Base-by-base conservation (phyloP, 2,888 invertebrate species). In the Erpobdella octoculata region DNA sequence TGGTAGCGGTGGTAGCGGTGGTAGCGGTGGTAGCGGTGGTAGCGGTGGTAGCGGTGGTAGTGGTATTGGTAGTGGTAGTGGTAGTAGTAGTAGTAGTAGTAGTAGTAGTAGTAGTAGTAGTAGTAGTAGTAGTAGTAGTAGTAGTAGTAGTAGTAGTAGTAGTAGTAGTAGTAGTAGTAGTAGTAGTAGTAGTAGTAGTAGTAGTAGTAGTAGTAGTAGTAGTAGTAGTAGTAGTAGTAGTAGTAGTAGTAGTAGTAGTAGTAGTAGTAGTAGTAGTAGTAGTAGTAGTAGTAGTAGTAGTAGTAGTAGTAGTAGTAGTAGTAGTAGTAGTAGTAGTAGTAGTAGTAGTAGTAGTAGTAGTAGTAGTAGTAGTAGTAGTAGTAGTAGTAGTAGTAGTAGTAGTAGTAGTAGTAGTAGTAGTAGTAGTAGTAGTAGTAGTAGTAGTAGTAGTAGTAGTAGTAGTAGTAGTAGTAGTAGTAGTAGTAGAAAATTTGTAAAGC, bases 241-340 rank as follows among this genome's bases (percentile, higher is more conserved):
- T 41, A 41, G 46, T 41, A 41, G 18, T 41, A 41, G 46, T 41
- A 41, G 46, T 41, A 15, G 46, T 41, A 41, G 46, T 41, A 41
- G 46, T 41, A 41, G 46, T 41, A 41, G 46, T 41, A 41, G 46
- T 41, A 41, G 46, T 41, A 41, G 46, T 41, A 41, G 62, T 61
- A 61, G 62, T 61, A 61, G 62, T 61, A 61, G 62, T 61, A 61
- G 62, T 61, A 61, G 62, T 61, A 61, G 62, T 61, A 61, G 62
- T 61, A 61, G 62, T 61, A 61, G 62, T 61, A 61, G 62, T 61
- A 61, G 62, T 61, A 61, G 62, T 61, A 61, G 62, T 61, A 61
- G 62, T 61, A 61, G 62, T 61, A 61, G 62, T 61, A 61, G 62
- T 61, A 61, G 62, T 61, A 61, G 62, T 61, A 61, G 62, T 61